Percentiles rank a stretch among this genome's conserved stretches.
Evolutionary conservation across 2,888 invertebrate genomes (phyloP).

Genomic region (Theodoxus fluviatilis): DNA sequence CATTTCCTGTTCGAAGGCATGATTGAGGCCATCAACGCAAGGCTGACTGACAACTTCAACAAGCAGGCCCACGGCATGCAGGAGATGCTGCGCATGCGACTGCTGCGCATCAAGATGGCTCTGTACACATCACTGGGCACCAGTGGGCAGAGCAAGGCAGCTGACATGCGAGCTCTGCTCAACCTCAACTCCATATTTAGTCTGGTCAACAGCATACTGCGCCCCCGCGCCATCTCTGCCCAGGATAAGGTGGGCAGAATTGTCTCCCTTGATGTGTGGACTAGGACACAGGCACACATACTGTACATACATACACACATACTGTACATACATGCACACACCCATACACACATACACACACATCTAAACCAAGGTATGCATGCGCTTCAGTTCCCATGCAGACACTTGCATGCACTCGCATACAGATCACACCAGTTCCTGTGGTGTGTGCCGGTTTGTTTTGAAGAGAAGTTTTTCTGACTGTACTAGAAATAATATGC

Average conservation of each 20-base stretch:
- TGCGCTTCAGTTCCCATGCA: too few species aligned
- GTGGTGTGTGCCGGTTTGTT: too few species aligned
- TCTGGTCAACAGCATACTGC: constrained; percentile 79
- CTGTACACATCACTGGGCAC: constrained; percentile 75
- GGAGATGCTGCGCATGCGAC: constrained; percentile 84
- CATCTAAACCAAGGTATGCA: too few species aligned
- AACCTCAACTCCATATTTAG: constrained; percentile 82
- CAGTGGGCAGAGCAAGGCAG: constrained; percentile 76
- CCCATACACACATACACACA: too few species aligned
- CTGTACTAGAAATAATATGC: too few species aligned
- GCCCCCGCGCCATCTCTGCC: constrained; percentile 82
- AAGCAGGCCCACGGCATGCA: constrained; percentile 82
- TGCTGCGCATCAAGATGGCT: constrained; percentile 83
- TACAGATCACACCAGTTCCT: too few species aligned
- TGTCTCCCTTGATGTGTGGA: background rate
- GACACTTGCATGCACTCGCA: too few species aligned
- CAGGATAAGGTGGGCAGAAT: constrained; percentile 74
- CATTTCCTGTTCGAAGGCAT: constrained; percentile 66
- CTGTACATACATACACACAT: too few species aligned
- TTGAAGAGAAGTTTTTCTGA: too few species aligned
- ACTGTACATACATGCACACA: too few species aligned
- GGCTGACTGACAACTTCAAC: constrained; percentile 85
- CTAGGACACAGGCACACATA: too few species aligned
- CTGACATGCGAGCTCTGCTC: constrained; percentile 81
- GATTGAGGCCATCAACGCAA: constrained; percentile 83